phyloP scores from a whole-genome alignment of 2,797 vertebrate genomes.

The Gambusia yucatana region DNA sequence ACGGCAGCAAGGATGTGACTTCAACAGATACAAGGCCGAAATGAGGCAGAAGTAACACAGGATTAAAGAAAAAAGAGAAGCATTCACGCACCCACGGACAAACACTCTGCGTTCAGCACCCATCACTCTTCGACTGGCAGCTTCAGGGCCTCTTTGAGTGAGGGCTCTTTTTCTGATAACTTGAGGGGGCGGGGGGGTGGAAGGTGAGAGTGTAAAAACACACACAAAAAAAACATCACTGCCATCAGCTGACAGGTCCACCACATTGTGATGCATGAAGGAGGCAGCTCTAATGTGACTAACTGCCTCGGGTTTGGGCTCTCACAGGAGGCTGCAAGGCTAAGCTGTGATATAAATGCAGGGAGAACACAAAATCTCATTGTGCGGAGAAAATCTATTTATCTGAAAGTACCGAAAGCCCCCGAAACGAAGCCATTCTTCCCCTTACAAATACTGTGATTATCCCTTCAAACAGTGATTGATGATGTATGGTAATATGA shows the following conservation, averaged over 20 bases:
- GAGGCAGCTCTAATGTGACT: conserved; percentile 53
- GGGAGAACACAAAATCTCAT: conserved; percentile 42
- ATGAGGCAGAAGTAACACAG: conserved; percentile 10
- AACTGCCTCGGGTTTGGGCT: conserved; percentile 41
- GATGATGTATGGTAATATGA: background rate
- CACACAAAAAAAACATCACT: conserved; percentile 32
- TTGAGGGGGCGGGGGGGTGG: conserved; percentile 4
- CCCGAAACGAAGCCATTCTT: conserved; percentile 14
- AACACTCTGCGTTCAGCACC: conserved; percentile 21
- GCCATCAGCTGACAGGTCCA: conserved; percentile 31
- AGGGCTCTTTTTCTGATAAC: conserved; percentile 46
- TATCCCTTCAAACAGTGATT: conserved; percentile 10
- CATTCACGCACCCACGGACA: background rate
- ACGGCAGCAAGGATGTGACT: conserved; percentile 39
- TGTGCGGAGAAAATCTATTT: conserved; percentile 45
- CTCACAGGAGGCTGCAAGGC: conserved; percentile 28
- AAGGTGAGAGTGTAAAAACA: conserved; percentile 22
- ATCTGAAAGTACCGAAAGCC: conserved; percentile 15
- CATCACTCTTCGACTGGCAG: conserved; percentile 42
- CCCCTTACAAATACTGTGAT: conserved; percentile 3
- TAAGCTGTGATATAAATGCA: conserved; percentile 41
- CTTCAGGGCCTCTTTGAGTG: conserved; percentile 37
- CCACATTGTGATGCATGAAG: conserved; percentile 53
- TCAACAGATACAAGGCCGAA: conserved; percentile 18
- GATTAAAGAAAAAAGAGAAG: background rate